Base-by-base conservation (phyloP, 1,140 invertebrate genomes). In the Chionoecetes opilio region DNA sequence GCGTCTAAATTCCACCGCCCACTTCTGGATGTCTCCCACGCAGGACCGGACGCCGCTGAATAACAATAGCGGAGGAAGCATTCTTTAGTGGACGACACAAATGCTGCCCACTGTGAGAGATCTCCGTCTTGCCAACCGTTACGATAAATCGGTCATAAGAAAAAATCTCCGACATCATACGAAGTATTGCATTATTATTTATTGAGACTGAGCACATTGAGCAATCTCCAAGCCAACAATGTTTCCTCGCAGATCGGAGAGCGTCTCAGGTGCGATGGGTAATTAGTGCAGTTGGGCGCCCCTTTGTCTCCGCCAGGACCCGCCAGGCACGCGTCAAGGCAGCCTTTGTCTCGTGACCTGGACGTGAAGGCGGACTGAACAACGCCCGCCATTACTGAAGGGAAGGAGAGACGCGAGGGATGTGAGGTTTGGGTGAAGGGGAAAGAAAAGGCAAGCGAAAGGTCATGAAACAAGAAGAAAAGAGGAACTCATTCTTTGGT, bases 31-130 rank as follows among this genome's bases (percentile, higher is more conserved):
- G 63, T 75, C 63, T 75, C 63, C 63, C 63, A 75, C 63, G 63
- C 63, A 2, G 63, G 63, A 75, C 21, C 6, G n/a, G 26, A 75
- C 63, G 21, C 63, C 63, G 63, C 63, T 75, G 63, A 75, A 75
- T 75, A 75, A 75, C n/a, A 75, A 75, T 75, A n/a, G 63, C 63
- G 21, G n/a, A n/a, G 63, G 63, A n/a, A 75, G n/a, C 63, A 75
- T 75, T 75, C 63, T 75, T 75, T 75, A 75, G 63, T n/a, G 63
- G 63, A 75, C 63, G 63, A n/a, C 63, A 75, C 63, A 75, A 17
- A 75, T 26, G 63, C 63, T 75, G 63, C 63, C 63, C 63, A n/a
- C 63, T 26, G 63, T 75, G 63, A 75, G 63, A n/a, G n/a, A n/a
- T n/a, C n/a, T n/a, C n/a, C n/a, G n/a, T n/a, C n/a, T n/a, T n/a